Percentiles rank a stretch among this genome's conserved stretches.
These are phyloP conservation scores for Saturnia pavonia DNA, from an alignment of 2,888 invertebrate genomes.

Conservation along the genomic window DNA sequence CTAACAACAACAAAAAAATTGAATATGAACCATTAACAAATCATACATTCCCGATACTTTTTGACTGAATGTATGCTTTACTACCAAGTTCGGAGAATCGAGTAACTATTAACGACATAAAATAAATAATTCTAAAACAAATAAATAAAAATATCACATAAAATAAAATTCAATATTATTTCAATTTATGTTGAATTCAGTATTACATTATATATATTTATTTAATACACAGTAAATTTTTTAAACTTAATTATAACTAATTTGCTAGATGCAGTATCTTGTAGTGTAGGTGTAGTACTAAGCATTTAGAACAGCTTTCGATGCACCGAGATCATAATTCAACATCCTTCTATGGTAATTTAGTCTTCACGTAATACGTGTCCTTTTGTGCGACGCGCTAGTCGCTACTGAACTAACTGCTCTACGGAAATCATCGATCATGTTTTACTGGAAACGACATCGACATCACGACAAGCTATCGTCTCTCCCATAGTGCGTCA, in stretches of 20 bases:
- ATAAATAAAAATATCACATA: too few relatives aligned
- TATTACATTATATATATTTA: too few relatives aligned
- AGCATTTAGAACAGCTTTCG: background rate
- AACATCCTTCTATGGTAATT: slow-evolving; percentile 59
- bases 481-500: background rate
- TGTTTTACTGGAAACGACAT: slow-evolving; percentile 15
- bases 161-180: too few relatives aligned
- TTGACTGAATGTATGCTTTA: background rate
- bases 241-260: background rate
- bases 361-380: slow-evolving; percentile 56
- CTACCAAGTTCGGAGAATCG: background rate
- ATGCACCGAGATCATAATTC: slow-evolving; percentile 44
- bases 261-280: background rate
- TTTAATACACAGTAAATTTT: too few relatives aligned
- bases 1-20: too few relatives aligned
- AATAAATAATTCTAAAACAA: too few relatives aligned
- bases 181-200: too few relatives aligned
- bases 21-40: too few relatives aligned
- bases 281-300: background rate
- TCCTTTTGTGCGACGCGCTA: slow-evolving; percentile 57
- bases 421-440: slow-evolving; percentile 14
- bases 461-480: background rate
- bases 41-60: too few relatives aligned
- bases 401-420: slow-evolving; percentile 27
- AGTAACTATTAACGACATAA: background rate